Base-by-base conservation (phyloP, 1,140 invertebrate species). In the Bombyx mori region DNA sequence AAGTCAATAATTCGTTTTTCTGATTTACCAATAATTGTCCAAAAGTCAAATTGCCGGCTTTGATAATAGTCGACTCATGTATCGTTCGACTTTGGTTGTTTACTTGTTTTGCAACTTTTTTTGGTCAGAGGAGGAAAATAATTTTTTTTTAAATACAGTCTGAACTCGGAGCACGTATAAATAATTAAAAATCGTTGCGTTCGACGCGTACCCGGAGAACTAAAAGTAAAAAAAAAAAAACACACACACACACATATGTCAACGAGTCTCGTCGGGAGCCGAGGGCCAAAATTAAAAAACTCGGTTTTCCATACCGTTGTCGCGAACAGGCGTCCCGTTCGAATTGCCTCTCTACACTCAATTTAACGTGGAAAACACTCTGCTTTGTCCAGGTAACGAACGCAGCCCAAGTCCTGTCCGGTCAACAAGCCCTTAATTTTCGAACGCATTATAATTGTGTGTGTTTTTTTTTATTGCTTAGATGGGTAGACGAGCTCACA, bases 341-440 rank as follows among this genome's bases (percentile, higher is more conserved):
- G 63, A 73, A 86, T 83, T 86, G 78, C 80, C 80, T 81, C 79
- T 80, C 79, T 76, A 73, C 82, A 81, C 77, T 79, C 82, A 82
- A 86, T 86, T 86, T 79, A 81, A 83, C 79, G 73, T 77, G 68
- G 68, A 81, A 83, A 86, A 81, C 79, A 81, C 79, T 86, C 71
- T 65, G 77, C 73, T 81, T 83, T 86, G 82, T 86, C 66, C 69
- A 61, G 66, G 69, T 86, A 83, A 86, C 83, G 75, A 83, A 83
- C 74, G 57, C 65, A 52, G 60, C 63, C 64, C 62, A 70, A 58
- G 63, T 45, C 57, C 57, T 54, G 69, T 61, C 66, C 66, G 66
- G 65, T 68, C 62, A 73, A 77, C 66, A 66, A 52, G 54, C 62
- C 56, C 73, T 73, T 65, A 63, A 65, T 65, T 58, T 51, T 35